These are phyloP conservation scores for Lamprologus lemairii DNA, from an alignment of 2,113 vertebrate genomes.

Conservation along the genomic window DNA sequence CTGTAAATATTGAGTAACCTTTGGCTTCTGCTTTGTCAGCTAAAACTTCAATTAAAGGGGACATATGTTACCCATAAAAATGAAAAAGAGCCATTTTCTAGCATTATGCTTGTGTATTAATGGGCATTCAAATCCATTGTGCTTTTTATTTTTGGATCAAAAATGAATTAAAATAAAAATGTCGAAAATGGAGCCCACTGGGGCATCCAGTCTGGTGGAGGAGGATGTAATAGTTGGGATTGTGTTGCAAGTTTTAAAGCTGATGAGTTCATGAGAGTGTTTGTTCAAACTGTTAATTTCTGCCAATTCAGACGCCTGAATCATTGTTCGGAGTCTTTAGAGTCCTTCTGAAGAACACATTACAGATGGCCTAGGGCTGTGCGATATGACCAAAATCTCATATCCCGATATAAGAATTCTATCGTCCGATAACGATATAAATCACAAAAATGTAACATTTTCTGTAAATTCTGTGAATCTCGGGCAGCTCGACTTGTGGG, in stretches of 20 bases:
- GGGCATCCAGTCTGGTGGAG: neutral
- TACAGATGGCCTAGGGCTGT: neutral
- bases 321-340: fast-evolving
- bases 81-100: neutral
- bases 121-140: neutral
- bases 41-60: neutral
- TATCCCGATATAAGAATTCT: neutral
- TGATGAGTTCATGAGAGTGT: neutral
- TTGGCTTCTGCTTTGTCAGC: neutral
- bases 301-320: neutral
- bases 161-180: neutral
- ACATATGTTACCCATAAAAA: neutral
- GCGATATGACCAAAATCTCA: neutral
- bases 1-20: neutral
- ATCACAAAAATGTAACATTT: neutral
- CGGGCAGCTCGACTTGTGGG: fast-evolving
- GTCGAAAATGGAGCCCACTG: neutral
- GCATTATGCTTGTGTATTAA: neutral
- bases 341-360: neutral
- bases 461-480: neutral
- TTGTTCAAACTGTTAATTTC: neutral
- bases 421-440: neutral
- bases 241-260: neutral
- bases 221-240: neutral
- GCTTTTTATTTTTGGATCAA: neutral